phyloP scores from a whole-genome alignment of 2,113 vertebrate species.

The Phyllopteryx taeniolatus region DNA sequence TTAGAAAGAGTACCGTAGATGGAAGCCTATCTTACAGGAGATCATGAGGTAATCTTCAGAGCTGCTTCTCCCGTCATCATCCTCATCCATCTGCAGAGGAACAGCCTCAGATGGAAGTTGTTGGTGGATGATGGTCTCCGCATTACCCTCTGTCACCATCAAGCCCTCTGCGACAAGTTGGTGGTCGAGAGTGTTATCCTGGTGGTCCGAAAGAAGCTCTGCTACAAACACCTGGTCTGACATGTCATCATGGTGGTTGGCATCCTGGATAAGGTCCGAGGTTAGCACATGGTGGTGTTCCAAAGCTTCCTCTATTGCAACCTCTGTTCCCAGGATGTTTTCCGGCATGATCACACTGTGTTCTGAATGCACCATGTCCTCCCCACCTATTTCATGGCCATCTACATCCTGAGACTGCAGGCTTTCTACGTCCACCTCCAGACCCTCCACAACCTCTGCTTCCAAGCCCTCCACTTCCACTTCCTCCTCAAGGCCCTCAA shows the following conservation, averaged over 20 bases:
- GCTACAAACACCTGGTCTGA: constrained; percentile 95
- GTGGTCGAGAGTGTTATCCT: constrained; percentile 86
- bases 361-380: constrained; percentile 80
- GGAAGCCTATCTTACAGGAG: constrained; percentile 73
- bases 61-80: constrained; percentile 87
- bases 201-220: constrained; percentile 84
- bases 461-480: constrained; percentile 72
- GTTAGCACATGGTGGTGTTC: constrained; percentile 89
- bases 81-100: constrained; percentile 88
- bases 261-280: constrained; percentile 82
- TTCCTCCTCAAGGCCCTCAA: constrained; percentile 83
- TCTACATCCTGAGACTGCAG: constrained; percentile 69
- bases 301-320: constrained; percentile 91
- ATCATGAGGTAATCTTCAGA: constrained; percentile 99
- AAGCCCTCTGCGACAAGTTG: constrained; percentile 91
- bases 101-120: constrained; percentile 81
- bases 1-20: background rate
- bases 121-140: constrained; percentile 86
- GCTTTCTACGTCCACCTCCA: constrained; percentile 75
- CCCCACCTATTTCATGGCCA: constrained; percentile 60
- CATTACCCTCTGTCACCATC: constrained; percentile 86
- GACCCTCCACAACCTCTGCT: constrained; percentile 79
- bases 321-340: constrained; percentile 87
- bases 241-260: constrained; percentile 80
- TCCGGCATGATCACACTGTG: constrained; percentile 89